Conservation (phyloP, 37 sponge, comb jelly and placozoan genomes). For the Haliclona indistincta region DNA sequence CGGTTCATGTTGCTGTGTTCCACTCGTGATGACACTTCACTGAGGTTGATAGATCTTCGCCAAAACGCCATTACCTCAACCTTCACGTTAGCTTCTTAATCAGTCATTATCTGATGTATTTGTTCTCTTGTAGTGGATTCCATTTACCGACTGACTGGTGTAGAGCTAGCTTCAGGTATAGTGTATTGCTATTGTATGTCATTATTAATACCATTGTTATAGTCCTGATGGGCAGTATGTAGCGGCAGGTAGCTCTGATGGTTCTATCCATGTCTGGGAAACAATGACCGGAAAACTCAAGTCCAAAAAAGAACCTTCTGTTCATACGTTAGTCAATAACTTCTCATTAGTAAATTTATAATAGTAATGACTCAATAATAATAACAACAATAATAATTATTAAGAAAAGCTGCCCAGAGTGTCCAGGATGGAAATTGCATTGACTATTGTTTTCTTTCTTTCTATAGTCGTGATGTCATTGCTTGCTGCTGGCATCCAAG, state of each 20-base stretch:
- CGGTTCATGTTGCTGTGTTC: constrained; percentile 77
- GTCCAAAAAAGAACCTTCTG: constrained; percentile 66
- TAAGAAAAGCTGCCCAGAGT: not conserved
- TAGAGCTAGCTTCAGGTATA: constrained; percentile 66
- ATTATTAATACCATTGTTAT: not conserved
- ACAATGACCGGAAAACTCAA: constrained; percentile 27
- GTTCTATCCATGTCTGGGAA: constrained; percentile 87
- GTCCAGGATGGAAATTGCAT: not conserved
- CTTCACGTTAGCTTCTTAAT: constrained; percentile 53
- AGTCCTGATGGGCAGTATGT: constrained; percentile 98
- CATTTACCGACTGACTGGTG: constrained; percentile 67
- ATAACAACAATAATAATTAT: not conserved
- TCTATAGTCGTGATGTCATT: constrained; percentile 62
- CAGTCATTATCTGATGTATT: not conserved
- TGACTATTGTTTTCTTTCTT: constrained; percentile 5
- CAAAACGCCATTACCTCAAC: constrained; percentile 81
- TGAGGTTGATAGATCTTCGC: constrained; percentile 88
- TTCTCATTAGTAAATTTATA: not conserved
- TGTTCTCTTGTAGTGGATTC: constrained; percentile 30
- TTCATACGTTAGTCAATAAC: not conserved
- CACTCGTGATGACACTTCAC: constrained; percentile 75
- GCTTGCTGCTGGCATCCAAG: constrained; percentile 88
- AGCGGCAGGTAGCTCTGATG: constrained; percentile 88
- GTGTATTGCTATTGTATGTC: not conserved
- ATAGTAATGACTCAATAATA: not conserved